These are phyloP conservation scores for Oryctes rhinoceros DNA, from an alignment of 1,140 invertebrate genomes.

Conservation along the genomic window DNA sequence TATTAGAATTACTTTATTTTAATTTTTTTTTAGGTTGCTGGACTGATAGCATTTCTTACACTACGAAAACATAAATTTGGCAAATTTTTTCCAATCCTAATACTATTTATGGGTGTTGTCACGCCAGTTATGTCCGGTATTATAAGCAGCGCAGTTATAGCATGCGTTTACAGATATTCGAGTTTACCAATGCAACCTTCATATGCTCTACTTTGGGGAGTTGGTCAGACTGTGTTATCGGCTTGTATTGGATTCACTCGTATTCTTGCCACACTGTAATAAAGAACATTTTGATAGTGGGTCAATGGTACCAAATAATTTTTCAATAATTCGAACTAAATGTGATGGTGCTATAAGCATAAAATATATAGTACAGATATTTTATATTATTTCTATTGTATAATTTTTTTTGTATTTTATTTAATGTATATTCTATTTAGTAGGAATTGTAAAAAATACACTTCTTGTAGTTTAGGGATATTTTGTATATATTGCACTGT, in stretches of 20 bases:
- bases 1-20: slow-evolving; percentile 27
- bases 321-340: slow-evolving; percentile 50
- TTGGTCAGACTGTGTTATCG: slow-evolving; percentile 89
- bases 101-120: slow-evolving; percentile 87
- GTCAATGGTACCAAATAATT: slow-evolving; percentile 40
- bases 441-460: slow-evolving; percentile 49
- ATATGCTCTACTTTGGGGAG: slow-evolving; percentile 92
- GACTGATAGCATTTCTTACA: slow-evolving; percentile 88
- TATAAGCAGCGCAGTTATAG: slow-evolving; percentile 90
- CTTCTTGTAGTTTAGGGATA: slow-evolving; percentile 51
- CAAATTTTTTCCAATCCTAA: slow-evolving; percentile 88
- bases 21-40: slow-evolving; percentile 70
- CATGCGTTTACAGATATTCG: slow-evolving; percentile 91
- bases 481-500: slow-evolving; percentile 57
- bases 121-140: slow-evolving; percentile 87
- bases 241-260: slow-evolving; percentile 90
- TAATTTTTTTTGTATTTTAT: slow-evolving; percentile 50
- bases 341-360: slow-evolving; percentile 58
- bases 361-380: slow-evolving; percentile 44
- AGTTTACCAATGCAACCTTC: slow-evolving; percentile 87
- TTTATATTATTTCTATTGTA: slow-evolving; percentile 46
- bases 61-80: slow-evolving; percentile 93
- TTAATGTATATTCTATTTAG: slow-evolving; percentile 47
- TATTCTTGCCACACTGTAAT: slow-evolving; percentile 90
- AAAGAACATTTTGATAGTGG: slow-evolving; percentile 30